These are phyloP conservation scores for Atethmia centrago DNA, from an alignment of 2,888 invertebrate genomes.

Conservation along the genomic window DNA sequence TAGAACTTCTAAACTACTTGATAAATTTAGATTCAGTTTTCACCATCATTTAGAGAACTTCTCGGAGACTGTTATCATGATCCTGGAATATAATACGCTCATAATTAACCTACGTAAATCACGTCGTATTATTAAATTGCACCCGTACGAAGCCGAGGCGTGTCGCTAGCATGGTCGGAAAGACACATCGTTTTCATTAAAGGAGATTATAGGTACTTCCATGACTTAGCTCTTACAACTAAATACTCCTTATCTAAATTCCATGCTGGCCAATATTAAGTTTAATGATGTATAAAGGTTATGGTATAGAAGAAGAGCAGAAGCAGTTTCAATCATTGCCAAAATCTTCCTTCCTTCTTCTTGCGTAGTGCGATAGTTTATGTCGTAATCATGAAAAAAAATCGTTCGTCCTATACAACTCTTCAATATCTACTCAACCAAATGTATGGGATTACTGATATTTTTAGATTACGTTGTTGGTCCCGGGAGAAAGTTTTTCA, in stretches of 20 bases:
- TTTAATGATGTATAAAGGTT: neutral
- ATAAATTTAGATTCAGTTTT: neutral
- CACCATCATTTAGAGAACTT: neutral
- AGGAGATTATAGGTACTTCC: constrained; percentile 7
- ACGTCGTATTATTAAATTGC: constrained; percentile 16
- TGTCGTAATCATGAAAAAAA: too few species aligned
- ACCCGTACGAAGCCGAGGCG: constrained; percentile 5
- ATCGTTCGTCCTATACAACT: too few species aligned
- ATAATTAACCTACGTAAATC: constrained; percentile 34
- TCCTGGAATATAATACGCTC: neutral
- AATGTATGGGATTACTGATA: too few species aligned
- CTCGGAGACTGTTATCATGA: neutral
- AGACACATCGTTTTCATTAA: constrained; percentile 39
- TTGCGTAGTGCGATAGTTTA: too few species aligned
- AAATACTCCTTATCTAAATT: neutral
- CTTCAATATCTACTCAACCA: too few species aligned
- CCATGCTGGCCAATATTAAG: neutral
- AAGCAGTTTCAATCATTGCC: too few species aligned
- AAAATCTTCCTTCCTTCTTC: too few species aligned
- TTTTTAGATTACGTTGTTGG: too few species aligned
- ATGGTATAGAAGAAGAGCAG: neutral
- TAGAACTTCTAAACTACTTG: neutral
- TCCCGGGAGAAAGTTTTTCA: too few species aligned
- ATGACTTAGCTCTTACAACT: neutral
- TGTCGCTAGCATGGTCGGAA: neutral